Evolutionary conservation across 2,113 vertebrate genomes (phyloP).

Genomic region (Xenopus tropicalis): UCB_Xtro_10.0 CM004450.2:42567001-42567500

Average conservation of each 20-base stretch:
- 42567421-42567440: slow-evolving; percentile 6
- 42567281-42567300: slow-evolving; percentile 21
- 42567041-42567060: slow-evolving; percentile 14
- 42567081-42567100: not conserved
- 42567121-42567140: slow-evolving; percentile 24
- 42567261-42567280: slow-evolving; percentile 28
- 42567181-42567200: slow-evolving; percentile 29
- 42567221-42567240: slow-evolving; percentile 25
- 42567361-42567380: slow-evolving; percentile 5
- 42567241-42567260: slow-evolving; percentile 29
- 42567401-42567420: slow-evolving; percentile 10
- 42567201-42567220: slow-evolving; percentile 40
- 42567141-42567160: slow-evolving; percentile 37
- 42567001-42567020: too few species aligned
- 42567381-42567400: not conserved
- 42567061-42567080: not conserved
- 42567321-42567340: slow-evolving; percentile 28
- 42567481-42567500: not conserved
- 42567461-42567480: not conserved
- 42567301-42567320: slow-evolving; percentile 11
- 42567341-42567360: slow-evolving; percentile 35
- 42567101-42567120: slow-evolving; percentile 12
- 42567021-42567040: not conserved
- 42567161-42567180: slow-evolving; percentile 40
- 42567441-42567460: not conserved